Base-by-base conservation (phyloP, 2,113 vertebrate species). In the Galeopterus variegatus region DNA sequence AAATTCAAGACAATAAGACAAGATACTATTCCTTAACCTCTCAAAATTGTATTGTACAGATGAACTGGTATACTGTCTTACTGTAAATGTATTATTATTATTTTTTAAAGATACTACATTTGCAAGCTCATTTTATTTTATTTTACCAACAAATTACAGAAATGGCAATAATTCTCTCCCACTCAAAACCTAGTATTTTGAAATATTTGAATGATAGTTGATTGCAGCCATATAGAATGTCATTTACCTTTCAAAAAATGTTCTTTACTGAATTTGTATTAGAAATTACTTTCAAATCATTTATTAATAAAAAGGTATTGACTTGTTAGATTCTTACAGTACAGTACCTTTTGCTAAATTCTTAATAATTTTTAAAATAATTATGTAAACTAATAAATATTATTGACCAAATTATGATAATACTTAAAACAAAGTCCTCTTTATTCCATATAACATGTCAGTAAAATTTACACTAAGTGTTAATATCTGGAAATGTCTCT, bases 311-410 rank as follows among this genome's bases (percentile, higher is more conserved):
- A 75, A 76, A 87, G 2, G 6, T 82, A 93, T 93, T 95, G 91
- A 91, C 94, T 92, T 96, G 79, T 80, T 96, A 52, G 67, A 90
- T 93, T 93, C 10, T 94, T 95, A 92, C n/a, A 86, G 73, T 75
- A 48, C 4, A 95, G 50, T 64, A 75, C 50, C 56, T 77, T 97
- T 90, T 79, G 62, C 65, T 95, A 92, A 92, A 73, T 95, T 94
- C 54, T 95, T 93, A 88, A 70, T 96, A 94, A 95, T 96, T 93
- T 84, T 97, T 94, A 50, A 94, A 84, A 76, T 96, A 64, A 96
- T 93, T 95, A 90, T 93, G 33, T 93, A 95, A 95, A 91, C 56
- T 77, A 95, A 91, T 83, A 96, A 65, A 60, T 85, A 88, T 70
- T 90, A 90, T 72, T 94, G 92, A 86, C 31, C 18, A 5, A 79